Evolutionary conservation across 2,888 invertebrate genomes (phyloP).

Genomic region (Polyommatus icarus): DNA sequence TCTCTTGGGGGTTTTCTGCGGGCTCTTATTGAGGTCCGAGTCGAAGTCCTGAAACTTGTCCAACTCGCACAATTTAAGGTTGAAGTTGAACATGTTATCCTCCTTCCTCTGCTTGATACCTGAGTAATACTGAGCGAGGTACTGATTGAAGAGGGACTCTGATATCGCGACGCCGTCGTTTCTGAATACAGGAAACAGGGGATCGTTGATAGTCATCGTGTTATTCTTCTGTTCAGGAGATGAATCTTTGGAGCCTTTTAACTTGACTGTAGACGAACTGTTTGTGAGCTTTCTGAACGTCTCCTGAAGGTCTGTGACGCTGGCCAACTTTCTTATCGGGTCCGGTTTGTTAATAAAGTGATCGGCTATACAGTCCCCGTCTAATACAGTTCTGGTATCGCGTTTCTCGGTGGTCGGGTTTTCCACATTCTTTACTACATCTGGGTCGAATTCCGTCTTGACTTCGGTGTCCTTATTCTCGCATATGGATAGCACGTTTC

Average conservation of each 20-base stretch:
- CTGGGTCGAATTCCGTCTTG: constrained; percentile 57
- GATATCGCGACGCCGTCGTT: constrained; percentile 88
- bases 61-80: constrained; percentile 62
- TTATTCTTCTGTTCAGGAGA: constrained; percentile 67
- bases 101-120: constrained; percentile 74
- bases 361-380: constrained; percentile 70
- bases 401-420: constrained; percentile 62
- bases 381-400: constrained; percentile 62
- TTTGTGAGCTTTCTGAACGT: constrained; percentile 79
- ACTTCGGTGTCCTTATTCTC: constrained; percentile 81
- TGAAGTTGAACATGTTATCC: constrained; percentile 68
- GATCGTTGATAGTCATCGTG: constrained; percentile 88
- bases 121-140: constrained; percentile 83
- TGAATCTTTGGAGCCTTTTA: constrained; percentile 56
- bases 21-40: constrained; percentile 66
- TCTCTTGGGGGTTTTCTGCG: constrained; percentile 70
- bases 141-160: constrained; percentile 85
- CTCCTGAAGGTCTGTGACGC: constrained; percentile 83
- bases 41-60: constrained; percentile 76
- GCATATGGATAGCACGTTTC: constrained; percentile 87
- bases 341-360: constrained; percentile 76
- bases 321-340: constrained; percentile 72
- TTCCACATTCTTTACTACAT: constrained; percentile 65
- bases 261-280: constrained; percentile 79
- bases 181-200: constrained; percentile 88